phyloP scores from a whole-genome alignment of 1,140 invertebrate species.

The Psilanteris sp. region DNA sequence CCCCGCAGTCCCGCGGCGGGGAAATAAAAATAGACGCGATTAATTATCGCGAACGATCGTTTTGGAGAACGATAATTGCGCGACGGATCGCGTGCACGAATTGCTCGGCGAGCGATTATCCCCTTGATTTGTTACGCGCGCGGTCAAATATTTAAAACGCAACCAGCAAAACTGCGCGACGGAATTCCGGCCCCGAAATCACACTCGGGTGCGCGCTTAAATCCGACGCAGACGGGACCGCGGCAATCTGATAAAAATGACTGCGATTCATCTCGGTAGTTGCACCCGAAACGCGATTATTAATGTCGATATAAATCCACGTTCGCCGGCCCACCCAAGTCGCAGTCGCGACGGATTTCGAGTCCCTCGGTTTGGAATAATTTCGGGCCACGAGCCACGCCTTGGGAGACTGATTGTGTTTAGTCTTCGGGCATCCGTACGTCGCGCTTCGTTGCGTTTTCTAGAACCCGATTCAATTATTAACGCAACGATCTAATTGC shows the following conservation, averaged over 20 bases:
- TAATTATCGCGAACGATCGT: no score
- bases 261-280: slow-evolving; percentile 33
- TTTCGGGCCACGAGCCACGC: slow-evolving; percentile 53
- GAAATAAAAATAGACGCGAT: no score
- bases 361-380: slow-evolving; percentile 45
- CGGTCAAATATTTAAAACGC: not conserved
- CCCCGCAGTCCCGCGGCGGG: no score
- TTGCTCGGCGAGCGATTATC: no score
- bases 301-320: slow-evolving; percentile 57
- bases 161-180: no score
- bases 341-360: slow-evolving; percentile 37
- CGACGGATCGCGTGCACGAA: no score
- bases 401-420: slow-evolving; percentile 54
- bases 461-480: slow-evolving; percentile 32
- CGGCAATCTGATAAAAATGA: slow-evolving; percentile 53
- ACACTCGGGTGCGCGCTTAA: not conserved
- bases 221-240: slow-evolving; percentile 9
- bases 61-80: no score
- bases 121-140: no score
- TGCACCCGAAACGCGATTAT: slow-evolving; percentile 46
- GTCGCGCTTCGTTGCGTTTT: slow-evolving; percentile 54
- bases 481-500: slow-evolving; percentile 1
- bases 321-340: slow-evolving; percentile 62
- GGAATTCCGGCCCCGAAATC: no score
- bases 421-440: slow-evolving; percentile 43